These are phyloP conservation scores for Nesometra sesokonis DNA, from an alignment of 35 echinoderm and acorn worm species.

Conservation along the genomic window DNA sequence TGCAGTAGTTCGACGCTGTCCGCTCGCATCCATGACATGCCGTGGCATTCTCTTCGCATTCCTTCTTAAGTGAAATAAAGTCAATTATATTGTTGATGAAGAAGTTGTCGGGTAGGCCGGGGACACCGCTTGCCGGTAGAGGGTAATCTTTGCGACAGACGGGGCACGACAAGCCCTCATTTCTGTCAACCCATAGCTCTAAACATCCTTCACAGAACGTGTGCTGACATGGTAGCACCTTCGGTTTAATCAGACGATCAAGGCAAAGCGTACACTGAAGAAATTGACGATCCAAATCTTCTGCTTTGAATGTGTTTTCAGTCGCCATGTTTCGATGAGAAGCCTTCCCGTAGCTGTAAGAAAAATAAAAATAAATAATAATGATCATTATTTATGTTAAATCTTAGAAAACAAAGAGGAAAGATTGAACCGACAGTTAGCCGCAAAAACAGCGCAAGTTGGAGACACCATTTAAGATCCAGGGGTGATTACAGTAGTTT, in stretches of 20 bases:
- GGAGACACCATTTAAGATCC: too few relatives aligned
- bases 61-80: conserved; percentile 76
- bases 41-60: conserved; percentile 27
- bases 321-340: background rate
- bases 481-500: too few relatives aligned
- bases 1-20: conserved; percentile 67
- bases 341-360: background rate
- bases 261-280: conserved; percentile 89
- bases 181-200: conserved; percentile 67
- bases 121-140: conserved; percentile 42
- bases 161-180: conserved; percentile 63
- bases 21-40: conserved; percentile 67
- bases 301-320: conserved; percentile 32
- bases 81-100: conserved; percentile 98
- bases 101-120: conserved; percentile 84
- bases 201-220: conserved; percentile 85
- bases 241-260: conserved; percentile 80
- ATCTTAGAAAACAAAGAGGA: too few relatives aligned
- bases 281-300: conserved; percentile 79
- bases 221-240: conserved; percentile 83
- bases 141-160: conserved; percentile 81
- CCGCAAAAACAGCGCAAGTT: too few relatives aligned
- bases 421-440: too few relatives aligned
- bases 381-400: too few relatives aligned
- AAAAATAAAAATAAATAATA: background rate